Evolutionary conservation across 2,888 invertebrate species (phyloP), one percentile per base, ranked within the genome.

Genomic region (Chelonus formosanus): DNA sequence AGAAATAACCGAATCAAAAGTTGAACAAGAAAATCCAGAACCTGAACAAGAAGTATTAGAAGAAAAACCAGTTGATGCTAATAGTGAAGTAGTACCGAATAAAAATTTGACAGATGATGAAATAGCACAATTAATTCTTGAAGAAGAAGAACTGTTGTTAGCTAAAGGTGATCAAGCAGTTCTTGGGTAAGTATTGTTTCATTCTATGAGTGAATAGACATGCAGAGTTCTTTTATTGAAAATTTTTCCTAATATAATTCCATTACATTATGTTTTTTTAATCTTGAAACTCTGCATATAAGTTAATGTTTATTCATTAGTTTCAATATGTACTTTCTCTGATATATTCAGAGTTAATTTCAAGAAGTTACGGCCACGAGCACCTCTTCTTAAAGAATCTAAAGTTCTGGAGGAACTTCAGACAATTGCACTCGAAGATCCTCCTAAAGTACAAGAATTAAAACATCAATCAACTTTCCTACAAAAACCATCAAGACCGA

Each of bases 401-500:
- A 90, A 90, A 78, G 91, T 92, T 0, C 83, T 92, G 70, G 89
- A 90, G 61, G 84, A 84, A 66, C 71, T 84, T n/a, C 82, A 81
- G 63, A 73, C 78, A 20, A 77, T 83, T 20, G 78, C 77, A 3
- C 66, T 75, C 6, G 78, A 74, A 4, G 79, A 80, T 5, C 78
- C 83, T 0, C 76, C 75, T 0, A 70, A 75, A 40, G 71, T 79
- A 0, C 78, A 80, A 54, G 81, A 84, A 54, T 65, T 79, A 45
- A 80, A 78, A 48, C 80, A 77, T 7, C 76, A 74, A 86, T 92
- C 93, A 3, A 92, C 91, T 40, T 94, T 93, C 77, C 79, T 94
- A 69, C 90, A 91, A 81, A 91, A 90, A 75, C 93, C 93, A 0
- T 87, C 89, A 73, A 85, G 91, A 31, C 90, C 92, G 0, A 87